Evolutionary conservation across 2,113 vertebrate genomes (phyloP).

Genomic region (Prinia subflava): DNA sequence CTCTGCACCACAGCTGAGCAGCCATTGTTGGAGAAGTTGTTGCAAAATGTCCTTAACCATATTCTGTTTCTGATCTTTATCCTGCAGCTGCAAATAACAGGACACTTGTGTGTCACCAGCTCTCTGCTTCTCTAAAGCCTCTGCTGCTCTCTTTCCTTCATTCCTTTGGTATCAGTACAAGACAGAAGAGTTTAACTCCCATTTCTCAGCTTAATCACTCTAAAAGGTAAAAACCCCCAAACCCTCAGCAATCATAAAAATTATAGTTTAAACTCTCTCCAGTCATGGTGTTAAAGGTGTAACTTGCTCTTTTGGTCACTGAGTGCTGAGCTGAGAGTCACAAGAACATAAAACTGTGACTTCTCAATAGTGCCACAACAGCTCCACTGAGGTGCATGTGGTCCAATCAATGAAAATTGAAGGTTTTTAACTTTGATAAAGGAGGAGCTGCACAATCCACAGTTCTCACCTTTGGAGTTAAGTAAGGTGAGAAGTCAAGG

Average conservation of each 20-base stretch:
- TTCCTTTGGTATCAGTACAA: neutral
- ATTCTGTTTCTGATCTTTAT: neutral
- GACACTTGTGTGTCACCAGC: neutral
- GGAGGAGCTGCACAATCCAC: neutral
- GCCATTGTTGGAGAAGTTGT: neutral
- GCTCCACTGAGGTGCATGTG: neutral
- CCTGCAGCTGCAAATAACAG: neutral
- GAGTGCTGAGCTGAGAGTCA: neutral
- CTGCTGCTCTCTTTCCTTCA: neutral
- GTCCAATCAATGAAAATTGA: rapidly evolving
- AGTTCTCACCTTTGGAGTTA: neutral
- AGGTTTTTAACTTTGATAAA: neutral
- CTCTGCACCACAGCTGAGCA: neutral
- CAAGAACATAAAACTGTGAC: neutral
- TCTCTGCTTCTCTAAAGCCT: neutral
- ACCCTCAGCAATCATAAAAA: neutral
- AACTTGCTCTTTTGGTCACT: neutral
- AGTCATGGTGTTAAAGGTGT: neutral
- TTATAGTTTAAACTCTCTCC: neutral
- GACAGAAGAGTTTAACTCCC: neutral
- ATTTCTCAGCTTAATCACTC: neutral
- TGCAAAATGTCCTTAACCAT: neutral
- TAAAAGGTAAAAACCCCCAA: neutral
- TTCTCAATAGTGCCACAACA: neutral
- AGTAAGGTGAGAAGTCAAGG: neutral